A percentile compares a stretch with the other conserved stretches of the same genome.
These are phyloP conservation scores for Eueides isabella DNA, from an alignment of 1,140 invertebrate genomes.

Conservation along the genomic window DNA sequence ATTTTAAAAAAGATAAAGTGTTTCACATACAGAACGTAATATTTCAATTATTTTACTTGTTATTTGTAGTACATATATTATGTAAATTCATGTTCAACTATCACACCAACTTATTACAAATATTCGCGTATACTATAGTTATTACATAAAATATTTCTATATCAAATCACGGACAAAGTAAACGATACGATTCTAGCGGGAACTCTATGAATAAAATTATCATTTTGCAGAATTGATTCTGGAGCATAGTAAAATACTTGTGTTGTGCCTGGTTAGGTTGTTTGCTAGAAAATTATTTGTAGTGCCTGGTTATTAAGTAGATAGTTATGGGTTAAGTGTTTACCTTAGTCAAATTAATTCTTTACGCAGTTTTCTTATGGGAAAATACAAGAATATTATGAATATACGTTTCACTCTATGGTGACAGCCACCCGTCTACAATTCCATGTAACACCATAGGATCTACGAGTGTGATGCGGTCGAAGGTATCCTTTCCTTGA, in stretches of 20 bases:
- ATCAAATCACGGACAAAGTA: conserved; percentile 79
- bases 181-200: conserved; percentile 77
- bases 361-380: too few species aligned
- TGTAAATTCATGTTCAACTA: not conserved
- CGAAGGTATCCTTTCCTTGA: too few species aligned
- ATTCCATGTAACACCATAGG: too few species aligned
- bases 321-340: too few species aligned
- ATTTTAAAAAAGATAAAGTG: too few species aligned
- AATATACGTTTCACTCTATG: too few species aligned
- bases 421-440: too few species aligned
- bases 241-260: conserved; percentile 74
- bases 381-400: too few species aligned
- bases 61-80: not conserved
- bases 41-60: too few species aligned
- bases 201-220: conserved; percentile 82
- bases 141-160: conserved; percentile 77
- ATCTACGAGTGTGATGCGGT: too few species aligned
- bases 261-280: conserved; percentile 46
- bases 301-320: conserved; percentile 19
- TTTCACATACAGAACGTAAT: too few species aligned
- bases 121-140: conserved; percentile 34
- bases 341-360: too few species aligned
- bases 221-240: conserved; percentile 81
- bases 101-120: conserved; percentile 13
- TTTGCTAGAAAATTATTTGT: conserved; percentile 10